Conservation (phyloP, 1,140 invertebrate genomes). For the Papilio machaon region DNA sequence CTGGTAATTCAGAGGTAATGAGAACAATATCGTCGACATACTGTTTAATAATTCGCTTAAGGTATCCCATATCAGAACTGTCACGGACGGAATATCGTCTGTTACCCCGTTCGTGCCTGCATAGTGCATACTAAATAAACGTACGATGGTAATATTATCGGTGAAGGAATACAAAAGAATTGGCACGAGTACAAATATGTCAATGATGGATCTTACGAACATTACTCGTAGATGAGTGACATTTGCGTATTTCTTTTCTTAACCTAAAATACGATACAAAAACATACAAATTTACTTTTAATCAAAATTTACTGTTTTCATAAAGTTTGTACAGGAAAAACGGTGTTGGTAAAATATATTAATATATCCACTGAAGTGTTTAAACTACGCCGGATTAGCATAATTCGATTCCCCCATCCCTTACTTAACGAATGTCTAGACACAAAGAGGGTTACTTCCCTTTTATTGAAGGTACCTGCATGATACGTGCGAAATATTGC, state of each 20-base stretch:
- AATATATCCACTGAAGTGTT: not conserved
- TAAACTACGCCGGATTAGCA: not conserved
- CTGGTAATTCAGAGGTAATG: not conserved
- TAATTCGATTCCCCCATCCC: not conserved
- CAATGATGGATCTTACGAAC: not conserved
- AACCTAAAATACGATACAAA: no score
- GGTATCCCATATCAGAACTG: not conserved
- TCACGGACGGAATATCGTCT: not conserved
- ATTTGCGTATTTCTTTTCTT: not conserved
- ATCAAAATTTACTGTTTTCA: not conserved
- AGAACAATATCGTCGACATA: not conserved
- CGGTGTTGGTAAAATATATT: not conserved
- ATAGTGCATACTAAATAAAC: not conserved
- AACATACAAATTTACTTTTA: no score
- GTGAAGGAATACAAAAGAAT: constrained; percentile 8
- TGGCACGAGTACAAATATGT: constrained; percentile 19
- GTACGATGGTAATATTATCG: not conserved
- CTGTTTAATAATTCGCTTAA: not conserved
- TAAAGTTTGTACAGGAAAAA: not conserved
- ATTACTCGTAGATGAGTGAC: not conserved
- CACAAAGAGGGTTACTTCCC: not conserved
- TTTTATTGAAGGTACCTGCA: not conserved
- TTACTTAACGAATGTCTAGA: constrained; percentile 11
- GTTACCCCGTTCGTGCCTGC: not conserved
- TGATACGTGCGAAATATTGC: not conserved